A percentile compares a stretch with the other conserved stretches of the same genome.
Evolutionary conservation across 2,888 invertebrate genomes (phyloP).

Genomic region (Synergus itoensis): DNA sequence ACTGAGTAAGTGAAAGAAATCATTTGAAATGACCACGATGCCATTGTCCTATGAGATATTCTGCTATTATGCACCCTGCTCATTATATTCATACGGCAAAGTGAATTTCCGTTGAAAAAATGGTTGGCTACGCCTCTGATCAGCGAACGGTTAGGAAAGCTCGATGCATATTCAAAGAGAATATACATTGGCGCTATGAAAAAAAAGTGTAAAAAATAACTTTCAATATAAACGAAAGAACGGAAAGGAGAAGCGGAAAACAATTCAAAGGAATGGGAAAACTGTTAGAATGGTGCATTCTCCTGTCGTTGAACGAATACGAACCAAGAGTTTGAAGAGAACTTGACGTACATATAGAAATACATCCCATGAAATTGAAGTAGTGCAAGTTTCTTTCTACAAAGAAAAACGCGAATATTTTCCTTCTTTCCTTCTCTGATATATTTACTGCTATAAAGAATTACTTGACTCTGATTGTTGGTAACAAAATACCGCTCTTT

Average conservation of each 20-base stretch:
- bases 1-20: not conserved
- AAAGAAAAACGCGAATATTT: slow-evolving; percentile 27
- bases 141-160: slow-evolving; percentile 2
- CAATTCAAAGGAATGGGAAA: slow-evolving; percentile 37
- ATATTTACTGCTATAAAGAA: slow-evolving; percentile 23
- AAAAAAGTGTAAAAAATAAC: slow-evolving; percentile 22
- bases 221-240: slow-evolving; percentile 39
- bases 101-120: not conserved
- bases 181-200: slow-evolving; percentile 11
- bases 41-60: not conserved
- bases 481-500: slow-evolving; percentile 27
- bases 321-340: slow-evolving; percentile 40
- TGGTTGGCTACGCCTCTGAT: not conserved
- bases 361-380: slow-evolving; percentile 39
- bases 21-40: not conserved
- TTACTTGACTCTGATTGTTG: slow-evolving; percentile 37
- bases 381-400: slow-evolving; percentile 31
- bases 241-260: slow-evolving; percentile 21
- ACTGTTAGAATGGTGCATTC: slow-evolving; percentile 31
- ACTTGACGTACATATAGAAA: slow-evolving; percentile 40
- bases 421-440: slow-evolving; percentile 21
- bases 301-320: slow-evolving; percentile 31
- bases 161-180: slow-evolving; percentile 26
- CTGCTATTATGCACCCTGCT: not conserved
- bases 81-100: not conserved